phyloP scores from a whole-genome alignment of 2,113 vertebrate genomes.

The Petrocephalus microphthalmus region DNA sequence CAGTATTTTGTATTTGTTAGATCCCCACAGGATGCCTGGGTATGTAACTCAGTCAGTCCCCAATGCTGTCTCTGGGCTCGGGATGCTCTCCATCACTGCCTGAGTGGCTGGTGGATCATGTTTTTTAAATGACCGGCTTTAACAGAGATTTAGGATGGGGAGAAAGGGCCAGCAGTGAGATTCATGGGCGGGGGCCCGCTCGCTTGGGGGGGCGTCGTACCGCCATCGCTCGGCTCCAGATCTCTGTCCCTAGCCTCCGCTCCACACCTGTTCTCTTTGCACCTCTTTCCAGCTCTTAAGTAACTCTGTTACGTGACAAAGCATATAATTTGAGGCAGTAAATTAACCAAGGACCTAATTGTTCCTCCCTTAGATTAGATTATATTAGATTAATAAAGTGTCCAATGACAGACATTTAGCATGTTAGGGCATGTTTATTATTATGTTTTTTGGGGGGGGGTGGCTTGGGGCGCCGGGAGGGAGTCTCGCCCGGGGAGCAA shows the following conservation, averaged over 20 bases:
- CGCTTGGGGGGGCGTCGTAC: not conserved
- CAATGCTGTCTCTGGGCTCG: not conserved
- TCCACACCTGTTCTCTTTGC: not conserved
- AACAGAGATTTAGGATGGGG: not conserved
- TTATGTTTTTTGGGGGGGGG: too few species aligned
- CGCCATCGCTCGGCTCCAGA: not conserved
- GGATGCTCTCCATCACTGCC: not conserved
- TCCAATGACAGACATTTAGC: too few species aligned
- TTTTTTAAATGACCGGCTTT: slow-evolving; percentile 5
- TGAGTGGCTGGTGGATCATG: not conserved
- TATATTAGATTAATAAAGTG: too few species aligned
- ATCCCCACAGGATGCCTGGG: not conserved
- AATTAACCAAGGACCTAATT: too few species aligned
- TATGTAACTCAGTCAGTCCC: slow-evolving; percentile 17
- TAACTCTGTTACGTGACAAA: too few species aligned
- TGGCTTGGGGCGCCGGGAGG: too few species aligned
- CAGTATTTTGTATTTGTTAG: not conserved
- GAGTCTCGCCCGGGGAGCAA: too few species aligned
- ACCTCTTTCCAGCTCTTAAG: not conserved
- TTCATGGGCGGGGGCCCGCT: not conserved
- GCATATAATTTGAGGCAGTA: too few species aligned
- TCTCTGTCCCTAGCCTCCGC: not conserved
- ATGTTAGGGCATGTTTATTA: too few species aligned
- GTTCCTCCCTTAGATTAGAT: too few species aligned
- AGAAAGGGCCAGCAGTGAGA: not conserved